phyloP scores from a whole-genome alignment of 2,797 vertebrate genomes.

The Pipistrellus pygmaeus region DNA sequence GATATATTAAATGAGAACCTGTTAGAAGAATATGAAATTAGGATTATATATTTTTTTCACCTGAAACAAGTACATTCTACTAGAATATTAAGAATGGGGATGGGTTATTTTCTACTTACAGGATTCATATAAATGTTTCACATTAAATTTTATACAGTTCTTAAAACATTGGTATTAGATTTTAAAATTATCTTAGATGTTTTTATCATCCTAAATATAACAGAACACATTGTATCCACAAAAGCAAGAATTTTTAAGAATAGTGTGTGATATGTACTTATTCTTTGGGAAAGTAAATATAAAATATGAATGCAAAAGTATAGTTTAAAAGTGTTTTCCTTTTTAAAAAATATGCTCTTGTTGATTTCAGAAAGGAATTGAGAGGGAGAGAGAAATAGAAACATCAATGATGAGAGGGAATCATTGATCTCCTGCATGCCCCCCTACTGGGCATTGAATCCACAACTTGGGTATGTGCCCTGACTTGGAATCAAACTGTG shows the following conservation, averaged over 20 bases:
- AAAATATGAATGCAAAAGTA: not conserved
- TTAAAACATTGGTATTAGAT: conserved; percentile 20
- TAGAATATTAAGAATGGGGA: not conserved
- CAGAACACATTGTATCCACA: not conserved
- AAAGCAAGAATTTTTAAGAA: not conserved
- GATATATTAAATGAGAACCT: conserved; percentile 28
- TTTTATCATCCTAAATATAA: not conserved
- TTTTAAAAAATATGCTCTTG: not conserved
- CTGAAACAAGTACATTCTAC: not conserved
- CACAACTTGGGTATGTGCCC: no score
- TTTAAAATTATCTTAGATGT: not conserved
- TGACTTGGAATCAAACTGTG: no score
- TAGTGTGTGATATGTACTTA: not conserved
- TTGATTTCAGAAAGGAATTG: no score
- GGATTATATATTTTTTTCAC: not conserved
- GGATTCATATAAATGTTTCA: not conserved
- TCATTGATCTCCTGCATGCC: no score
- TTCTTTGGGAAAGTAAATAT: not conserved
- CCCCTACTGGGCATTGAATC: no score
- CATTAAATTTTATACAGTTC: not conserved
- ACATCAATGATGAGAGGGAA: no score
- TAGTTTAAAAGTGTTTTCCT: not conserved
- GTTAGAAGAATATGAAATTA: conserved; percentile 15
- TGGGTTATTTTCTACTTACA: not conserved
- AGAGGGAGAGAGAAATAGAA: no score